Evolutionary conservation across 2,113 vertebrate genomes (phyloP).

Genomic region (Hoplias malabaricus): DNA sequence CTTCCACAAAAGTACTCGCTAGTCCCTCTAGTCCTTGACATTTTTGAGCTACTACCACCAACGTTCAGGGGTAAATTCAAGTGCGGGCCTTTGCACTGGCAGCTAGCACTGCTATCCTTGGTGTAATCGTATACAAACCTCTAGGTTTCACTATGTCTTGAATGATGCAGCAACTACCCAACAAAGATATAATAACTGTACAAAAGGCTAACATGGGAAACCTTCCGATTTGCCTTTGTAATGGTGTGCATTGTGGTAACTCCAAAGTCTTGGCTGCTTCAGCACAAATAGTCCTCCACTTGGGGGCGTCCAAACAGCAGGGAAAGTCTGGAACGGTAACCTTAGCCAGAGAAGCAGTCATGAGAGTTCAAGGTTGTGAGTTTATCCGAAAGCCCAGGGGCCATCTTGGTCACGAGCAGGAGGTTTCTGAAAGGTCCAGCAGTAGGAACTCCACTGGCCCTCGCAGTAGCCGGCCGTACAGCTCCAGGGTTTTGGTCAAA

Average conservation of each 20-base stretch:
- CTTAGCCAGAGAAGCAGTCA: too few relatives aligned
- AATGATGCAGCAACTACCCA: too few relatives aligned
- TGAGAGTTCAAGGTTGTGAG: too few relatives aligned
- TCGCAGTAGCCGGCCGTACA: background rate
- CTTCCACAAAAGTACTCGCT: too few relatives aligned
- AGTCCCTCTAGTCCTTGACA: too few relatives aligned
- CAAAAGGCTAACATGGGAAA: background rate
- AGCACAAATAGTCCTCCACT: background rate
- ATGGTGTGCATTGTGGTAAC: background rate
- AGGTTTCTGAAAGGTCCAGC: background rate
- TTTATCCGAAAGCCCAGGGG: background rate
- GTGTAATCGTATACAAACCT: too few relatives aligned
- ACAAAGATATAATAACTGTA: background rate
- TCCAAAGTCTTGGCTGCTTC: background rate
- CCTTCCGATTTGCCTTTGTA: background rate
- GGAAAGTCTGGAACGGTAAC: too few relatives aligned
- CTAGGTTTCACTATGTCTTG: too few relatives aligned
- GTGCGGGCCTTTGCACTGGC: too few relatives aligned
- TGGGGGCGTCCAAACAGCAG: background rate
- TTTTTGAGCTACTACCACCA: too few relatives aligned
- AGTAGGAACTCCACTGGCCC: slow-evolving; percentile 15
- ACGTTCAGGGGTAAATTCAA: too few relatives aligned
- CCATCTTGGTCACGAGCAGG: background rate
- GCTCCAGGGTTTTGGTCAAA: background rate
- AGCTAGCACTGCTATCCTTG: too few relatives aligned